Conservation (phyloP, 2,888 invertebrate species). For the Hedychridium roseum region DNA sequence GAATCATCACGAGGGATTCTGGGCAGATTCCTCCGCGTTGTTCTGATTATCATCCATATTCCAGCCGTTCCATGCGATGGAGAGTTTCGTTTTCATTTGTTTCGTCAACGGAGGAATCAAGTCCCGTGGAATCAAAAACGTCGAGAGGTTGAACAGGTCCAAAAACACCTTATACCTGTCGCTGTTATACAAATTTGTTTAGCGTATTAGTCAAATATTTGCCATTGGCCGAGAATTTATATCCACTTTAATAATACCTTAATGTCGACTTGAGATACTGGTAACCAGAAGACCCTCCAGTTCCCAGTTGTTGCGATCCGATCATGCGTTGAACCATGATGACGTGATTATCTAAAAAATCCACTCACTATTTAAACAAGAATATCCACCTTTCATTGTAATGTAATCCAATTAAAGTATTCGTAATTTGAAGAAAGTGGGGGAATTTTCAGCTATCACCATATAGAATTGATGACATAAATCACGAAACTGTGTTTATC, state of each 20-base stretch:
- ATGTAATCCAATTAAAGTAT: no score
- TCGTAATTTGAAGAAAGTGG: no score
- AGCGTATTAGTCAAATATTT: background rate
- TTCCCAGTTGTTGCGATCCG: conserved; percentile 94
- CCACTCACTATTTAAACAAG: no score
- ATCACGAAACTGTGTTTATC: no score
- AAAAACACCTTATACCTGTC: conserved; percentile 99
- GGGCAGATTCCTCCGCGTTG: conserved; percentile 42
- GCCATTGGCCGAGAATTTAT: background rate
- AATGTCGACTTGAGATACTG: conserved; percentile 96
- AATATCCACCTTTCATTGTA: no score
- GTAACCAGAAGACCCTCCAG: conserved; percentile 98
- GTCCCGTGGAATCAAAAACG: conserved; percentile 91
- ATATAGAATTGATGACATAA: no score
- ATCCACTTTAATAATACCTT: conserved; percentile 70
- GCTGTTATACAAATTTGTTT: conserved; percentile 72
- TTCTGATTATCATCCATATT: conserved; percentile 54
- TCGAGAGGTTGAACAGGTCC: conserved; percentile 96
- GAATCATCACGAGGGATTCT: no score
- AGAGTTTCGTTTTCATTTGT: conserved; percentile 81
- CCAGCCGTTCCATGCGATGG: conserved; percentile 70
- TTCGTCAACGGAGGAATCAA: conserved; percentile 89
- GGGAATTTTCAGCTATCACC: no score
- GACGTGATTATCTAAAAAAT: conserved; percentile 91
- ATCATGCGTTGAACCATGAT: conserved; percentile 99